Base-by-base conservation (phyloP, 2,113 vertebrate genomes). In the Callaeas wilsoni region DNA sequence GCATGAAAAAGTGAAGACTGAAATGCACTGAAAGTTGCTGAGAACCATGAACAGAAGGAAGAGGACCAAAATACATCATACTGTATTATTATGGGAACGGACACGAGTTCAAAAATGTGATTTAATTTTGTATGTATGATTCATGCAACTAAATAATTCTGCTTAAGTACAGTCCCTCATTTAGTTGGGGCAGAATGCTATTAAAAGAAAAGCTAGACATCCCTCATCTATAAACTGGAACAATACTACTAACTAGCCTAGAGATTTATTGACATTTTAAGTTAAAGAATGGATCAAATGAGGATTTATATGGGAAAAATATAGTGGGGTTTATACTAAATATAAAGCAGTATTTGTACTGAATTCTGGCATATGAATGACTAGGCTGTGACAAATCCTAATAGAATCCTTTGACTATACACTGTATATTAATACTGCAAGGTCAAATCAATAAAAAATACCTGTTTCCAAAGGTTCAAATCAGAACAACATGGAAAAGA, bases 121-220 rank as follows among this genome's bases (percentile, higher is more conserved):
- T 92, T 89, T 84, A 73, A 92, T 91, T 92, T 95, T 75, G 37
- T 55, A n/a, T 50, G 39, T 42, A 49, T 93, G 89, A 96, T 87
- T 94, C 84, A 96, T 55, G 50, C 42, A 88, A 81, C n/a, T 65
- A 85, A 94, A 74, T 80, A 85, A 84, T 82, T 93, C 77, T 70
- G 39, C 50, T 89, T 87, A 90, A 93, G 49, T 29, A 53, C 53
- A 59, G 68, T n/a, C 47, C 37, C 27, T 80, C 23, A 20, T 78
- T 90, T 75, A 76, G 60, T 33, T 83, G 52, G 47, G 39, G 12
- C 16, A 67, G 70, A 90, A 65, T 63, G 63, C 19, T 64, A 41
- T 64, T 19, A 8, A 16, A 62, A 71, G 42, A 20, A 71, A 47
- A 52, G 2, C 21, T 42, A 81, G 73, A 80, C 26, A 85, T 41